Evolutionary conservation across 2,113 vertebrate genomes (phyloP).

Genomic region (Salvelinus alpinus): DNA sequence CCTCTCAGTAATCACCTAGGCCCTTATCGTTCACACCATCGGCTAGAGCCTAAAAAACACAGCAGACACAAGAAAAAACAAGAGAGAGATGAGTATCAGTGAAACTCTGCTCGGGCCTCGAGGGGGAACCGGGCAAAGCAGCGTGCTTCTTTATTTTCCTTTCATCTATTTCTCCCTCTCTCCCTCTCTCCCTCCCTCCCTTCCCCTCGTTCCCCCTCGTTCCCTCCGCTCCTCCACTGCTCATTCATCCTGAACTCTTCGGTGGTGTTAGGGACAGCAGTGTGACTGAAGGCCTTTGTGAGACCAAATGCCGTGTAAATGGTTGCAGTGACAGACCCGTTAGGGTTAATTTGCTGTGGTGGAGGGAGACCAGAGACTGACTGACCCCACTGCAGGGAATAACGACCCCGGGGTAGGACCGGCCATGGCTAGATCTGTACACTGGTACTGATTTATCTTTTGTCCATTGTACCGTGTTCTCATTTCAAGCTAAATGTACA

Average conservation of each 20-base stretch:
- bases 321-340: neutral
- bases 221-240: neutral
- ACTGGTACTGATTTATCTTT: neutral
- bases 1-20: neutral
- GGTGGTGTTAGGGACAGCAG: neutral
- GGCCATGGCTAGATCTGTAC: neutral
- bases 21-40: neutral
- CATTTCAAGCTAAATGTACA: neutral
- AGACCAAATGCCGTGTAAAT: constrained; percentile 2
- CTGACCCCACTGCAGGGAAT: neutral
- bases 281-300: neutral
- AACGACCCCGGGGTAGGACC: neutral
- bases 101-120: no score
- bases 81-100: constrained; percentile 4
- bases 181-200: neutral
- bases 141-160: no score
- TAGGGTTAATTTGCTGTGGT: neutral
- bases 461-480: neutral
- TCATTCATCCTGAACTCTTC: constrained; percentile 18
- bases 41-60: constrained; percentile 5
- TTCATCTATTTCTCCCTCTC: neutral
- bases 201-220: neutral
- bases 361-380: neutral
- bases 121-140: no score
- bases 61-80: constrained; percentile 7